phyloP scores from a whole-genome alignment of 2,797 vertebrate genomes.

The Tiaroga cobitis region DNA sequence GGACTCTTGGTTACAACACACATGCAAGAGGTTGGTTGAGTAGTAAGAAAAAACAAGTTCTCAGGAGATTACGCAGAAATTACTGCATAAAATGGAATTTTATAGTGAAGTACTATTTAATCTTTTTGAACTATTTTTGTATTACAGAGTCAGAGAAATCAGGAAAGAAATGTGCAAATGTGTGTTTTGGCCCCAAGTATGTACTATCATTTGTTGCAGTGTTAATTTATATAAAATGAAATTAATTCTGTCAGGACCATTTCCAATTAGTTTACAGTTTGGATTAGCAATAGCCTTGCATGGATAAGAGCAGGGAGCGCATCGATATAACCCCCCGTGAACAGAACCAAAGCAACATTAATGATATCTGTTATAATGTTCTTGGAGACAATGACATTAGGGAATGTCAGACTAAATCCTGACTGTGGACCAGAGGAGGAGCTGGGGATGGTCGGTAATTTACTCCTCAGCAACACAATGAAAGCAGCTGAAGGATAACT shows the following conservation, averaged over 20 bases:
- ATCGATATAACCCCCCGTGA: neutral
- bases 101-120: neutral
- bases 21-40: neutral
- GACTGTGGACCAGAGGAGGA: neutral
- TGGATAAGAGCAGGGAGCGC: neutral
- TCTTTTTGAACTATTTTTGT: neutral
- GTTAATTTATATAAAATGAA: conserved; percentile 69
- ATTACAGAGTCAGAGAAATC: neutral
- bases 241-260: conserved; percentile 65
- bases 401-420: neutral
- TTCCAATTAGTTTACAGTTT: neutral
- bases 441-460: neutral
- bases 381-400: conserved; percentile 2
- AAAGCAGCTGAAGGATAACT: neutral
- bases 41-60: neutral
- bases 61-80: neutral
- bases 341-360: neutral
- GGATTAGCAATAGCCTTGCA: neutral
- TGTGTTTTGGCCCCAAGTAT: conserved; percentile 5
- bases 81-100: no score
- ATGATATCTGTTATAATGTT: neutral
- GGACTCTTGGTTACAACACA: neutral
- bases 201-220: neutral
- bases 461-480: neutral
- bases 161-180: conserved; percentile 3